Conservation (phyloP, 1,140 invertebrate genomes). For the Zaprionus nigranus region DNA sequence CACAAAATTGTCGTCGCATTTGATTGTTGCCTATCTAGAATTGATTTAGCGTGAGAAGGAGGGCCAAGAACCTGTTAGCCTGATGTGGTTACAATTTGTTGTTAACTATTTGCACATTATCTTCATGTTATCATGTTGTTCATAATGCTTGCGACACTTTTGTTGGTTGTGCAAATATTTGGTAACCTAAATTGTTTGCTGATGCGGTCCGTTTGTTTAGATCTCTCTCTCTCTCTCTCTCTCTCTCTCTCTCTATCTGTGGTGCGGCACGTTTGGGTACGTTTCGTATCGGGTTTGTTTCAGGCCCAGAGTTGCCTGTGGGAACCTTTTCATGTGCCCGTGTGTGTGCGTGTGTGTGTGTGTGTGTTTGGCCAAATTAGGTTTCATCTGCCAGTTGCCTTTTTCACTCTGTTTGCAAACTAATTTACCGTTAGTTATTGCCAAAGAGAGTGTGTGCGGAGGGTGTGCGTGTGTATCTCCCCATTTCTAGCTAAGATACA, state of each 20-base stretch:
- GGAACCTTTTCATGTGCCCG: constrained; percentile 37
- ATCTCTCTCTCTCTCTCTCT: background rate
- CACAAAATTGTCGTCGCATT: background rate
- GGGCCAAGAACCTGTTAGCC: background rate
- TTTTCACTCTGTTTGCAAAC: constrained; percentile 81
- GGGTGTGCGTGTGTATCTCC: constrained; percentile 23
- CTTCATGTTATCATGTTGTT: background rate
- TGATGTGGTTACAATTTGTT: background rate
- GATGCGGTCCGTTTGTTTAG: constrained; percentile 34
- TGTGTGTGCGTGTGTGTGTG: constrained; percentile 11
- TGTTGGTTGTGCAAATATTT: constrained; percentile 27
- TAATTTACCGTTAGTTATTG: constrained; percentile 82
- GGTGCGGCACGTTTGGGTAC: background rate
- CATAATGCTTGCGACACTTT: constrained; percentile 18
- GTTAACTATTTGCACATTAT: constrained; percentile 5
- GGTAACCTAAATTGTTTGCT: constrained; percentile 32
- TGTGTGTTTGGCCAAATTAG: constrained; percentile 62
- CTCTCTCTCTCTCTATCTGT: background rate
- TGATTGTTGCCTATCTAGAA: background rate
- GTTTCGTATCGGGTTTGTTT: constrained; percentile 22
- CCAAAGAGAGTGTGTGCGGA: constrained; percentile 36
- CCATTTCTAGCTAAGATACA: constrained; percentile 1
- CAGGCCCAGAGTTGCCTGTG: constrained; percentile 1
- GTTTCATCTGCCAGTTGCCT: constrained; percentile 76
- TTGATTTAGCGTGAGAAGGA: background rate